Evolutionary conservation across 2,888 invertebrate genomes (phyloP).

Genomic region (Eulithis prunata): DNA sequence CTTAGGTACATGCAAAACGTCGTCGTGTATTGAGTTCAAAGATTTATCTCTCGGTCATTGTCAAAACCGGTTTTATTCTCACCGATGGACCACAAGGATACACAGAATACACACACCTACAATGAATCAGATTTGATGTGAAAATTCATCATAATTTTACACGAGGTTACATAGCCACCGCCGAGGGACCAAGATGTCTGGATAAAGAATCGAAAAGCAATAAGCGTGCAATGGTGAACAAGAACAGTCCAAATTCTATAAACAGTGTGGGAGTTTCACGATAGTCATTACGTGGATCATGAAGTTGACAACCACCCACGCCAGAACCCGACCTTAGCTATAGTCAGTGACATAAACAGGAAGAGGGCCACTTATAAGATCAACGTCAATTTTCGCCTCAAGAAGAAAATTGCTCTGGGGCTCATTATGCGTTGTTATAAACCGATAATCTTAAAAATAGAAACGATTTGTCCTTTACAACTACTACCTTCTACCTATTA

Average conservation of each 20-base stretch:
- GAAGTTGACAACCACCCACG: slow-evolving; percentile 31
- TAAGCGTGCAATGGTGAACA: too few relatives aligned
- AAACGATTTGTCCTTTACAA: too few relatives aligned
- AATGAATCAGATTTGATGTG: neutral
- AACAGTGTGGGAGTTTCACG: too few relatives aligned
- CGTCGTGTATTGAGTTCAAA: slow-evolving; percentile 27
- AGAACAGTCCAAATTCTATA: too few relatives aligned
- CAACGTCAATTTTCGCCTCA: slow-evolving; percentile 29
- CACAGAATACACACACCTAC: too few relatives aligned
- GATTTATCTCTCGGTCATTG: slow-evolving; percentile 28
- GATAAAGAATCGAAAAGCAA: too few relatives aligned
- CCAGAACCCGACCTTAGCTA: slow-evolving; percentile 43
- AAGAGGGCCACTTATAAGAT: slow-evolving; percentile 50
- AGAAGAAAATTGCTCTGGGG: neutral
- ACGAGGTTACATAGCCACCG: neutral
- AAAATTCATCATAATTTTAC: neutral
- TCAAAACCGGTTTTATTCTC: slow-evolving; percentile 33
- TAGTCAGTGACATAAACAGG: slow-evolving; percentile 59
- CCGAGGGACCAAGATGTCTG: too few relatives aligned
- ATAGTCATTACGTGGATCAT: neutral
- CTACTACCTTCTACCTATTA: too few relatives aligned
- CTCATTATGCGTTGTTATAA: neutral
- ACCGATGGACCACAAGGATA: neutral
- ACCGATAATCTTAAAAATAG: too few relatives aligned
- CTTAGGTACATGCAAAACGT: slow-evolving; percentile 24